A percentile compares a stretch with the other conserved stretches of the same genome.
Evolutionary conservation across 2,888 invertebrate genomes (phyloP).

Genomic region (Neocrepidodera transversa): DNA sequence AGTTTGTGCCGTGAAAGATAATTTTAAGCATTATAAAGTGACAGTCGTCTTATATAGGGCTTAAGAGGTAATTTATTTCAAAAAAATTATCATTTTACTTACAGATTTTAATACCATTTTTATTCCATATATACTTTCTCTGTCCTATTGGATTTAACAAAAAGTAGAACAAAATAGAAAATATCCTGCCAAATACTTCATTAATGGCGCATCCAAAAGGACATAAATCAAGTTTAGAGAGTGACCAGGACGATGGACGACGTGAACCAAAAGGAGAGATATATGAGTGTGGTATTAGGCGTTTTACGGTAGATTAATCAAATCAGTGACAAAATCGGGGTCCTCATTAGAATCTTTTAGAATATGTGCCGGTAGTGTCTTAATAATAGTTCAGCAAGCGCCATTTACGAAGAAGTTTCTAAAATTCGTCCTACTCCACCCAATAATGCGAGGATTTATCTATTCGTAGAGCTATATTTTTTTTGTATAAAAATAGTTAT

Average conservation of each 20-base stretch:
- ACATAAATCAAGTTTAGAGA: conserved; percentile 31
- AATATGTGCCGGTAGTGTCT: conserved; percentile 1
- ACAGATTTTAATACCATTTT: not conserved
- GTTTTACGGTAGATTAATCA: conserved; percentile 47
- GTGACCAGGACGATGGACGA: conserved; percentile 24
- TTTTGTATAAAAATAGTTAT: too few relatives aligned
- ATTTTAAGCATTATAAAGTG: too few relatives aligned
- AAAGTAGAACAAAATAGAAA: conserved; percentile 1
- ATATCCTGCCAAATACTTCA: conserved; percentile 21
- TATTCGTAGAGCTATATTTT: too few relatives aligned
- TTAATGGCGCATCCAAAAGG: conserved; percentile 26
- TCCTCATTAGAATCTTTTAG: conserved; percentile 41
- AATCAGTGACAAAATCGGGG: conserved; percentile 44
- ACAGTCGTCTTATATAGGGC: too few relatives aligned
- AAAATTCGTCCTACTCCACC: too few relatives aligned
- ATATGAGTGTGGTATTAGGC: conserved; percentile 42
- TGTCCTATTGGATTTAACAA: not conserved
- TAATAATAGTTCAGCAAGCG: too few relatives aligned
- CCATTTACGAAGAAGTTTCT: too few relatives aligned
- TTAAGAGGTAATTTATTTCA: too few relatives aligned
- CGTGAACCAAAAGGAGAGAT: conserved; percentile 29
- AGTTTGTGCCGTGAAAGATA: too few relatives aligned
- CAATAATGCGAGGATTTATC: too few relatives aligned
- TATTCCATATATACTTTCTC: not conserved
- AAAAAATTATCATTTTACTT: too few relatives aligned